Evolutionary conservation across 2,888 invertebrate species (phyloP).

Genomic region (Acrobasis consociella): DNA sequence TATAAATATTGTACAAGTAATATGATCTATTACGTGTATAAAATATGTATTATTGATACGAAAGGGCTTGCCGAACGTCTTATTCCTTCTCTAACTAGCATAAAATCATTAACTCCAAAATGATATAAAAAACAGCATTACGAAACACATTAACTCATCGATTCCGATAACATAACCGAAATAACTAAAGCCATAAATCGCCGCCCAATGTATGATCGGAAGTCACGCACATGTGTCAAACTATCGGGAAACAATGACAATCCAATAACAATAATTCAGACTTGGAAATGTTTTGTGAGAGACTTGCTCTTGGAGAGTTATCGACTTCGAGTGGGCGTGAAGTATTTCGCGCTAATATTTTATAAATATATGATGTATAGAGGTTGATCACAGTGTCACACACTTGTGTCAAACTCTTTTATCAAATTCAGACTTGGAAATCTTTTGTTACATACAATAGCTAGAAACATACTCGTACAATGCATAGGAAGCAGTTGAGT

Average conservation of each 20-base stretch:
- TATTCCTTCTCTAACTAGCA: too few relatives aligned
- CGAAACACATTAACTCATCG: background rate
- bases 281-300: constrained; percentile 14
- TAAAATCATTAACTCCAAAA: background rate
- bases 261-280: constrained; percentile 25
- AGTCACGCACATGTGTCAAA: constrained; percentile 23
- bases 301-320: background rate
- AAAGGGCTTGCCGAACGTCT: too few relatives aligned
- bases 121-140: background rate
- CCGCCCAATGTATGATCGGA: constrained; percentile 16
- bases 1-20: too few relatives aligned
- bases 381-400: constrained; percentile 20
- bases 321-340: background rate
- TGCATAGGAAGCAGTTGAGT: too few relatives aligned
- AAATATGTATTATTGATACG: too few relatives aligned
- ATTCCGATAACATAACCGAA: constrained; percentile 13
- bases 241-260: constrained; percentile 23
- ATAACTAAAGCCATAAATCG: constrained; percentile 18
- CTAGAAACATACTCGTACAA: too few relatives aligned
- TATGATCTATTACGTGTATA: too few relatives aligned
- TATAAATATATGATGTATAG: background rate
- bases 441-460: too few relatives aligned
- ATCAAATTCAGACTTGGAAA: too few relatives aligned
- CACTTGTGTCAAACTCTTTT: constrained; percentile 21
- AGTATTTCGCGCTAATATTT: background rate